Conservation (phyloP, 1,140 invertebrate genomes). For the Drosophila rufa region DNA sequence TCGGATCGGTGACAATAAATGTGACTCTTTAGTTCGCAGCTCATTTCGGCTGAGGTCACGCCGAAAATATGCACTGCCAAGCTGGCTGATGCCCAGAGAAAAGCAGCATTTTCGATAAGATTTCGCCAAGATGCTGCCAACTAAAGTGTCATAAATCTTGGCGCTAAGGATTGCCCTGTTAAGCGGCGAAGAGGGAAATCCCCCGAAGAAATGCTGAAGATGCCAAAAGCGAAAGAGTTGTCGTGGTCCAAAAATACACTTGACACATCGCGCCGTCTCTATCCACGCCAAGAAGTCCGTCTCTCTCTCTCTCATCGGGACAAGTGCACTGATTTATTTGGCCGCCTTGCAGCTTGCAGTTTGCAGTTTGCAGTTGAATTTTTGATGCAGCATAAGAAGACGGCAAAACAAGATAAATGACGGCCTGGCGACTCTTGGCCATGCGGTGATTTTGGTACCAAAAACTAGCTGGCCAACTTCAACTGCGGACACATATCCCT, state of each 20-base stretch:
- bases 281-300: conserved; percentile 17
- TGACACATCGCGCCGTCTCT: conserved; percentile 59
- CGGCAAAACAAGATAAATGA: conserved; percentile 80
- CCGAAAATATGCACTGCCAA: conserved; percentile 64
- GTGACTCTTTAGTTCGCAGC: conserved; percentile 37
- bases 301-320: conserved; percentile 19
- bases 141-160: conserved; percentile 84
- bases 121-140: conserved; percentile 82
- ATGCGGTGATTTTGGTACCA: conserved; percentile 50
- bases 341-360: conserved; percentile 82
- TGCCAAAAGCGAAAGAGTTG: conserved; percentile 74
- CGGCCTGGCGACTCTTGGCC: conserved; percentile 74
- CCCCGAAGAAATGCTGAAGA: conserved; percentile 59
- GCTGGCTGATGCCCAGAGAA: conserved; percentile 68
- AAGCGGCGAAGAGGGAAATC: conserved; percentile 45
- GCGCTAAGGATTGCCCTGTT: conserved; percentile 76
- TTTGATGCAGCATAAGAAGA: conserved; percentile 79
- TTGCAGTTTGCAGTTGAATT: conserved; percentile 83
- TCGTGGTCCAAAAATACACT: conserved; percentile 77
- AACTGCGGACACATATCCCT: conserved; percentile 17
- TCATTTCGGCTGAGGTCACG: conserved; percentile 60
- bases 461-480: conserved; percentile 49
- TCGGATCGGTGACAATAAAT: conserved; percentile 19
- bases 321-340: conserved; percentile 83
- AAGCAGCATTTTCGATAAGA: conserved; percentile 76